These are phyloP conservation scores for Nestor notabilis DNA, from an alignment of 2,113 vertebrate species.

Conservation along the genomic window DNA sequence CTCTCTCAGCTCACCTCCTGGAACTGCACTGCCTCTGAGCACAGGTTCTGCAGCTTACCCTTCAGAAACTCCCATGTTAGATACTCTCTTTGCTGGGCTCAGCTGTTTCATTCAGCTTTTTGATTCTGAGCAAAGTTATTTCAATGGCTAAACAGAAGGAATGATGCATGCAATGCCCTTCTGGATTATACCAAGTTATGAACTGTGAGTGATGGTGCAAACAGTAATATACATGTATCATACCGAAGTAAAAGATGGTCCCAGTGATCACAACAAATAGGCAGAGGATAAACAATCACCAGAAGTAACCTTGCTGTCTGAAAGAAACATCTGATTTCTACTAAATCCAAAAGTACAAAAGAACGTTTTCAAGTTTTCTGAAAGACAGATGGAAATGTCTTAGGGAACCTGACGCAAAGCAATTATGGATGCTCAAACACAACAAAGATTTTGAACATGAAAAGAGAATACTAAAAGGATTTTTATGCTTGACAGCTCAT, in stretches of 20 bases:
- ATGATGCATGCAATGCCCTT: background rate
- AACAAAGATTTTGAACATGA: conserved; percentile 72
- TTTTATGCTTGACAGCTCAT: conserved; percentile 71
- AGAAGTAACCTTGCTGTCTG: conserved; percentile 12
- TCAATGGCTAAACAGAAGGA: conserved; percentile 43
- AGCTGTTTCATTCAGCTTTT: conserved; percentile 51
- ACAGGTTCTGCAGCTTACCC: background rate
- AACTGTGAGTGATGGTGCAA: conserved; percentile 14
- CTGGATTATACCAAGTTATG: conserved; percentile 31
- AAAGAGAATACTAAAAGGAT: conserved; percentile 72
- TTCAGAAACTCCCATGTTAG: conserved; percentile 24
- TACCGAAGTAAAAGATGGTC: background rate
- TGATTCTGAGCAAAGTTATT: conserved; percentile 54
- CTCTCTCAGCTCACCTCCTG: background rate
- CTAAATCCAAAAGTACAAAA: conserved; percentile 19
- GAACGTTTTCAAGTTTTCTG: conserved; percentile 25
- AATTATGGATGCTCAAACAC: conserved; percentile 68
- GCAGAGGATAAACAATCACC: conserved; percentile 12
- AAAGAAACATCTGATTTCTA: background rate
- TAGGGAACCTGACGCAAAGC: conserved; percentile 58
- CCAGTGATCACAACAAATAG: conserved; percentile 23
- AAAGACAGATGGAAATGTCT: conserved; percentile 55
- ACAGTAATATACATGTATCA: conserved; percentile 36
- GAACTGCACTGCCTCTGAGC: background rate
- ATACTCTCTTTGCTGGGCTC: conserved; percentile 37